Conservation (phyloP, 1,140 invertebrate genomes). For the Chrysopa pallens region DNA sequence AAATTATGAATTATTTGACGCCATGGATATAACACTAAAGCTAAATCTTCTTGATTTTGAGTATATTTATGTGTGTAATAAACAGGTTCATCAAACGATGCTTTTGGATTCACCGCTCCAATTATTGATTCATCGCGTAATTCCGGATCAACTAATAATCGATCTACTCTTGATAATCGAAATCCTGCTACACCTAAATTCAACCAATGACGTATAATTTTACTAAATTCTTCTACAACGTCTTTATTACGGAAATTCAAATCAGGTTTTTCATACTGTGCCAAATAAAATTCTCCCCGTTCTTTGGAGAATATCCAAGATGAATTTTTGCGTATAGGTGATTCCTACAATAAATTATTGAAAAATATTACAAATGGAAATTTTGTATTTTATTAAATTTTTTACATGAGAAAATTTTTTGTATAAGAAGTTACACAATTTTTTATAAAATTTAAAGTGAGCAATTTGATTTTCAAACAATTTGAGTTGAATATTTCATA, state of each 20-base stretch:
- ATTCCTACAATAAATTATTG: slow-evolving; percentile 24
- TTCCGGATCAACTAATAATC: slow-evolving; percentile 37
- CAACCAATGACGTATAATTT: slow-evolving; percentile 47
- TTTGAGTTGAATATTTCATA: no score
- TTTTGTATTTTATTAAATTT: not conserved
- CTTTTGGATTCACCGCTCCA: slow-evolving; percentile 11
- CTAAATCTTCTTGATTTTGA: slow-evolving; percentile 32
- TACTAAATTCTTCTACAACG: slow-evolving; percentile 38
- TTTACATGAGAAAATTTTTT: not conserved
- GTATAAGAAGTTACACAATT: no score
- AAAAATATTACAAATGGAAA: slow-evolving; percentile 2
- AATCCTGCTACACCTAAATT: slow-evolving; percentile 54
- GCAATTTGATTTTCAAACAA: no score
- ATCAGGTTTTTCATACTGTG: slow-evolving; percentile 39
- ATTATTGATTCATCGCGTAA: slow-evolving; percentile 25
- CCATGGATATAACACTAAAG: slow-evolving; percentile 35
- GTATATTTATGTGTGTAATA: slow-evolving; percentile 39
- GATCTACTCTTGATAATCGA: slow-evolving; percentile 42
- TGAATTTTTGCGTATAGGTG: slow-evolving; percentile 22
- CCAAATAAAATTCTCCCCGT: slow-evolving; percentile 36
- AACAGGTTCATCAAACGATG: slow-evolving; percentile 26
- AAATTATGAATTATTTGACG: slow-evolving; percentile 29
- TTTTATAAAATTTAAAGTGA: no score
- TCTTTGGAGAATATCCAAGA: slow-evolving; percentile 40
- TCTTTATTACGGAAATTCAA: slow-evolving; percentile 41